Base-by-base conservation (phyloP, 2,113 vertebrate genomes). In the Pimephales promelas region DNA sequence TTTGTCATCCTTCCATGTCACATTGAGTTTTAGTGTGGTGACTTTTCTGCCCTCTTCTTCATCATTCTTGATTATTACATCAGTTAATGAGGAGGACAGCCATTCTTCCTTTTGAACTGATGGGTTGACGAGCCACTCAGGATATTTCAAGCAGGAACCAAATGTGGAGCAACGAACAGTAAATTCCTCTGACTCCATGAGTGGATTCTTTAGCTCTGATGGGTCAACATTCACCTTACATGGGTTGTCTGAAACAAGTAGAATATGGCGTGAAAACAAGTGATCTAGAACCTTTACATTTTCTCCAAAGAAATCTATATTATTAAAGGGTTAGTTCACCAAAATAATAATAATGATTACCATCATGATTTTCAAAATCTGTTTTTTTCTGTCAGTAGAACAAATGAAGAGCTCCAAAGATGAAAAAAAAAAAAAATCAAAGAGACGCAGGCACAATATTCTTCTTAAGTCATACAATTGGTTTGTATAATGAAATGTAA, bases 191-290 rank as follows among this genome's bases (percentile, higher is more conserved):
- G 0, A 10, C 14, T 89, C 88, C 0, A 5, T 64, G 3, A 88
- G n/a, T 0, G 4, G 0, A 3, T n/a, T 34, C 1, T 80, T 75
- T 28, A 61, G 1, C 14, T 74, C 34, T 11, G 36, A 2, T 11
- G 47, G 52, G 1, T 79, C 2, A 83, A 92, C 86, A 2, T 76
- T 82, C 68, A 94, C 76, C 0, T 22, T 88, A 66, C 93, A 94
- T 36, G 43, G 84, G 61, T 94, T 93, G 2, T 87, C 93, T 94
- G 81, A 34, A 88, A 89, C 81, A 10, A 72, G 40, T 5, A 70
- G 4, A 16, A 70, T 14, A 36, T 24, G 2, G 10, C 22, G 36
- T 34, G 18, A 64, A 14, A 31, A 43, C 10, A 24, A 9, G 5
- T 24, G n/a, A 47, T 14, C 5, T 6, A 14, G 36, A 72, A 24